Evolutionary conservation across 2,797 vertebrate genomes (phyloP).

Genomic region (Remorina albescens): DNA sequence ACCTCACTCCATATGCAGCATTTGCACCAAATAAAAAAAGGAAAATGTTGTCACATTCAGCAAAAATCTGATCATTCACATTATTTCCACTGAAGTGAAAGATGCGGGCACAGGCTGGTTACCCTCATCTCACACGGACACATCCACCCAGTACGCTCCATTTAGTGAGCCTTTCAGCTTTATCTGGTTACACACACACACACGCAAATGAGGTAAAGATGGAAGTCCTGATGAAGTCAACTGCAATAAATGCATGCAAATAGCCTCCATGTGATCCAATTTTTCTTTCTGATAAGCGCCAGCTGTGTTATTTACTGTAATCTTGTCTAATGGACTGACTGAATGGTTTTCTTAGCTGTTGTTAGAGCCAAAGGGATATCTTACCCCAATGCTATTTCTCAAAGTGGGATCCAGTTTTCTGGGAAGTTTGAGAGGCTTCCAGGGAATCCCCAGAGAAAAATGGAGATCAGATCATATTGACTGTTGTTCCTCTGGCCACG

Average conservation of each 20-base stretch:
- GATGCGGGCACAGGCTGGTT: background rate
- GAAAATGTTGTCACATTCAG: background rate
- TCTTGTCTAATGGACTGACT: slow-evolving; percentile 29
- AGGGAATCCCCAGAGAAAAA: slow-evolving; percentile 15
- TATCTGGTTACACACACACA: slow-evolving; percentile 16
- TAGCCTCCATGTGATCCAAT: slow-evolving; percentile 15
- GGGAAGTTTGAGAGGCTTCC: background rate
- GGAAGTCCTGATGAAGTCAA: background rate
- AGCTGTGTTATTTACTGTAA: slow-evolving; percentile 47
- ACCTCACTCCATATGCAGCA: background rate
- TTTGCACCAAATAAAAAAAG: background rate
- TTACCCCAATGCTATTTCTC: slow-evolving; percentile 16
- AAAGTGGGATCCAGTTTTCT: slow-evolving; percentile 24
- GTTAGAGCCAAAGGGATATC: slow-evolving; percentile 5
- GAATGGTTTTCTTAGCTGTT: background rate
- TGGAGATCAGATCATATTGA: slow-evolving; percentile 2
- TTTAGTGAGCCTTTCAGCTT: slow-evolving; percentile 39
- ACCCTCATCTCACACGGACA: slow-evolving; percentile 20
- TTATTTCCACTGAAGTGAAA: slow-evolving; percentile 14
- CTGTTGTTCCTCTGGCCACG: background rate
- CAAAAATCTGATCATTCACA: background rate
- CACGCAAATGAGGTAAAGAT: background rate
- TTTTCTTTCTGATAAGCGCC: slow-evolving; percentile 20
- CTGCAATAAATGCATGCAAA: slow-evolving; percentile 20
- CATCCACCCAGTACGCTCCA: slow-evolving; percentile 19